A percentile compares a stretch with the other conserved stretches of the same genome.
phyloP scores from a whole-genome alignment of 2,797 vertebrate species.

The Xiphorhynchus erythropygius region DNA sequence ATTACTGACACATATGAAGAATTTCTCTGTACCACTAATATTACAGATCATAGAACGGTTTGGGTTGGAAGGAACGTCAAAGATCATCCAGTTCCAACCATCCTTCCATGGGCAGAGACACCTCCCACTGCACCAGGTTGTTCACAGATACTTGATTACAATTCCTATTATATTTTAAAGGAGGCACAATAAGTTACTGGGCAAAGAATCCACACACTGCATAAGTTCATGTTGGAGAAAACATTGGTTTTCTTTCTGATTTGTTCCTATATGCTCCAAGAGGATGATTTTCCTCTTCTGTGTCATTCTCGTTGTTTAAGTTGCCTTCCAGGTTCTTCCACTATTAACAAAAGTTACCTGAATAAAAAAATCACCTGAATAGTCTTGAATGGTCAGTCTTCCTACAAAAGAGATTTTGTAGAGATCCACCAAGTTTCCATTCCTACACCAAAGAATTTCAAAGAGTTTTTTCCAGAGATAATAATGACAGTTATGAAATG shows the following conservation, averaged over 20 bases:
- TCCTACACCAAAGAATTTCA: neutral
- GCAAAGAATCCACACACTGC: neutral
- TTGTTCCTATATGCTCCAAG: neutral
- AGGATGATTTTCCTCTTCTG: neutral
- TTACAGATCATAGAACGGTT: neutral
- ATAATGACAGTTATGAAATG: neutral
- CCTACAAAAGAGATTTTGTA: neutral
- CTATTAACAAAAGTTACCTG: neutral
- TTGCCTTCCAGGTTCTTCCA: neutral
- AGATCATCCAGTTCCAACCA: neutral
- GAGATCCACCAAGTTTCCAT: neutral
- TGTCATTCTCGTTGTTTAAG: neutral
- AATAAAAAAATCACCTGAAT: neutral
- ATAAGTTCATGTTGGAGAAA: neutral
- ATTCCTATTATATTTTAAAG: neutral
- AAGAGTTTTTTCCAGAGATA: neutral
- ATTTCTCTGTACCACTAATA: neutral
- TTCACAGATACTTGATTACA: neutral
- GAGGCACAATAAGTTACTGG: neutral
- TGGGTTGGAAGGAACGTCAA: neutral
- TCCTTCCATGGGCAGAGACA: neutral
- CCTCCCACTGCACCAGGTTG: neutral
- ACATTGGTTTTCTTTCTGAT: fast-evolving
- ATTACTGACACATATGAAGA: neutral
- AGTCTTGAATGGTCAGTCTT: neutral